Evolutionary conservation across 2,113 vertebrate species (phyloP).

Genomic region (Rhipidura dahli): DNA sequence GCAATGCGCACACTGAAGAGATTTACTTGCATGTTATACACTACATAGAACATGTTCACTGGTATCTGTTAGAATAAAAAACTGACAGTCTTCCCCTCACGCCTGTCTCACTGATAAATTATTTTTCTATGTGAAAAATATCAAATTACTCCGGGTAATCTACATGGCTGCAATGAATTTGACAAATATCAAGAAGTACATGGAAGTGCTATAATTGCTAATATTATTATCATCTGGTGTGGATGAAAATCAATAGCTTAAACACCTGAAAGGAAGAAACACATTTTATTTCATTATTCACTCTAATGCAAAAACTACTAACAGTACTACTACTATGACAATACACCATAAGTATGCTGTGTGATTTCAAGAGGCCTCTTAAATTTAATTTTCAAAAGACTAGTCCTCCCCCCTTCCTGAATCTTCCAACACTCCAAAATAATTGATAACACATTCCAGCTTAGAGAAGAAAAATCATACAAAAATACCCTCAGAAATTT

Average conservation of each 20-base stretch:
- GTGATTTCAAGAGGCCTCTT: not conserved
- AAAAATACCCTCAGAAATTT: not conserved
- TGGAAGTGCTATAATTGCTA: not conserved
- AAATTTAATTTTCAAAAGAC: not conserved
- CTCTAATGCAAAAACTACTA: not conserved
- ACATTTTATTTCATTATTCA: not conserved
- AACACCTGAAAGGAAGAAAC: not conserved
- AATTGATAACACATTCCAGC: not conserved
- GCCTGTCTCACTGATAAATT: not conserved
- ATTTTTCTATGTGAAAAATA: not conserved
- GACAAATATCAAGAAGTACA: not conserved
- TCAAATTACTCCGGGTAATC: not conserved
- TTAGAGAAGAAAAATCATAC: not conserved
- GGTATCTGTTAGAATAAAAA: not conserved
- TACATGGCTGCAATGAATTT: not conserved
- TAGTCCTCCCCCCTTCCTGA: not conserved
- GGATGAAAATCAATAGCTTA: not conserved
- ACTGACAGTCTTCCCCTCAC: not conserved
- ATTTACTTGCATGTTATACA: not conserved
- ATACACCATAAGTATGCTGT: not conserved
- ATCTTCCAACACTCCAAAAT: not conserved
- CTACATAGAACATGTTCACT: not conserved
- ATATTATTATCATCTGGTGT: not conserved
- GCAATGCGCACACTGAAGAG: rapidly evolving
- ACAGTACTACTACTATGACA: not conserved